Evolutionary conservation across 2,797 vertebrate species (phyloP).

Genomic region (Macroramphosus scolopax): DNA sequence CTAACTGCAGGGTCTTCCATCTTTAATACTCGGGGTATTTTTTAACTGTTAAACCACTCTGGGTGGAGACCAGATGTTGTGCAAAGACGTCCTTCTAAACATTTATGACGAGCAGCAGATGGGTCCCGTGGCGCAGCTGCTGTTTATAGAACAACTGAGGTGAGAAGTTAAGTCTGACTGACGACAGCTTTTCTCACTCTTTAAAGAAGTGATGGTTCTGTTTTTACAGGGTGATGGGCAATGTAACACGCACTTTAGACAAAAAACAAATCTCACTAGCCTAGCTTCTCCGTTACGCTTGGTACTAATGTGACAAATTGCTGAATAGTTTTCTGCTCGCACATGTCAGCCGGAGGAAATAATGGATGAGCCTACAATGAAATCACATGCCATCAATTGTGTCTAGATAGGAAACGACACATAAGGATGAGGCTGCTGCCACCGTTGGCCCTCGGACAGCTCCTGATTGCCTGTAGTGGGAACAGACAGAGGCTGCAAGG

Average conservation of each 20-base stretch:
- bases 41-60: conserved; percentile 26
- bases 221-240: too few relatives aligned
- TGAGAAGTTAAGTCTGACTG: conserved; percentile 17
- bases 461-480: conserved; percentile 42
- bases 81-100: conserved; percentile 52
- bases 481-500: conserved; percentile 21
- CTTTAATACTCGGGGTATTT: conserved; percentile 30
- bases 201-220: too few relatives aligned
- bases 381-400: conserved; percentile 30
- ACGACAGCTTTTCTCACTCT: conserved; percentile 22
- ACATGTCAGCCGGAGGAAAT: neutral
- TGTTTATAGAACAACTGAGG: conserved; percentile 37
- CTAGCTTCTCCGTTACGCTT: too few relatives aligned
- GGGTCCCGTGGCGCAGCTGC: conserved; percentile 48
- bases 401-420: conserved; percentile 41
- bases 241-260: neutral
- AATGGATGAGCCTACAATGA: conserved; percentile 8
- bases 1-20: conserved; percentile 21
- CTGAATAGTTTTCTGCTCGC: neutral
- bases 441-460: conserved; percentile 44
- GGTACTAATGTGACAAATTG: conserved; percentile 5
- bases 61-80: conserved; percentile 61
- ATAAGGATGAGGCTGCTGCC: conserved; percentile 25
- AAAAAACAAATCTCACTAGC: too few relatives aligned
- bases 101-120: conserved; percentile 45